Evolutionary conservation across 2,888 invertebrate species (phyloP).

Genomic region (Stenichneumon culpator): DNA sequence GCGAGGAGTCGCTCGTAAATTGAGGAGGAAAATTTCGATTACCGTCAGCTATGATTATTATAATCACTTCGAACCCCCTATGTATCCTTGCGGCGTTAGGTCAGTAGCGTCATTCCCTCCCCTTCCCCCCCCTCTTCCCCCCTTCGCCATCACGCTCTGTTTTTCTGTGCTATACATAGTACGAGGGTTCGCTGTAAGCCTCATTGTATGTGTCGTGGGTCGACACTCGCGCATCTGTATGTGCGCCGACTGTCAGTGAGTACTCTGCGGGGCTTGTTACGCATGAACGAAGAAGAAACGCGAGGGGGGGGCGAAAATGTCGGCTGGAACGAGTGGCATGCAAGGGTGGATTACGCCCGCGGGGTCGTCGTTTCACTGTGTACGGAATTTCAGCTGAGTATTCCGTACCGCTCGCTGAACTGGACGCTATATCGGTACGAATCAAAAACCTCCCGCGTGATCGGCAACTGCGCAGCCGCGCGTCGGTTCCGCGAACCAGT

Average conservation of each 20-base stretch:
- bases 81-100: slow-evolving; percentile 33
- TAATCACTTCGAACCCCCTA: slow-evolving; percentile 36
- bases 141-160: not conserved
- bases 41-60: slow-evolving; percentile 42
- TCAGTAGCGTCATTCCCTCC: slow-evolving; percentile 43
- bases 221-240: slow-evolving; percentile 7
- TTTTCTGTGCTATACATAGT: slow-evolving; percentile 3
- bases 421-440: slow-evolving; percentile 26
- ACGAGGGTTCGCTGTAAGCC: not conserved
- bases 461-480: not conserved
- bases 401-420: slow-evolving; percentile 1
- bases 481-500: too few species aligned
- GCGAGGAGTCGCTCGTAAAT: slow-evolving; percentile 13
- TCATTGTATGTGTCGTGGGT: slow-evolving; percentile 5
- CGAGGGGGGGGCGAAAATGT: slow-evolving; percentile 26
- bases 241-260: slow-evolving; percentile 50
- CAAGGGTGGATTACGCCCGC: slow-evolving; percentile 50
- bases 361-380: slow-evolving; percentile 51
- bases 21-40: slow-evolving; percentile 35
- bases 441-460: slow-evolving; percentile 51
- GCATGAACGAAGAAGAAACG: slow-evolving; percentile 55
- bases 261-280: slow-evolving; percentile 56
- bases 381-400: slow-evolving; percentile 20
- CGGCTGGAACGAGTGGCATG: slow-evolving; percentile 36
- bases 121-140: not conserved